Evolutionary conservation across 1,140 invertebrate species (phyloP).

Genomic region (Antheraea mylitta): DNA sequence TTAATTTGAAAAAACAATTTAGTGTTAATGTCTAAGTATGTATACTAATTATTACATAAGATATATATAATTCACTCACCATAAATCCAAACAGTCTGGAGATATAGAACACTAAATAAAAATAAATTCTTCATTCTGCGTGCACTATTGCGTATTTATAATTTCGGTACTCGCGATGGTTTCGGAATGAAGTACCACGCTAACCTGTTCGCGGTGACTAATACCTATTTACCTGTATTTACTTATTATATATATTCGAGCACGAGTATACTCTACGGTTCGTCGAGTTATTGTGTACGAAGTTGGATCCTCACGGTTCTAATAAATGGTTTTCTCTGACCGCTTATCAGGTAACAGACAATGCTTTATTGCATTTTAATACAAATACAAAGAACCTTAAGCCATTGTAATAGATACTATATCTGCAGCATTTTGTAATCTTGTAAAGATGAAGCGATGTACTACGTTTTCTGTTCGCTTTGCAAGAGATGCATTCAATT

Average conservation of each 20-base stretch:
- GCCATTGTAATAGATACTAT: background rate
- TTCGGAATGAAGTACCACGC: constrained; percentile 3
- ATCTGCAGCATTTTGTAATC: background rate
- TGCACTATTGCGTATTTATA: constrained; percentile 6
- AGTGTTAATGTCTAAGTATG: background rate
- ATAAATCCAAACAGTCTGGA: constrained; percentile 34
- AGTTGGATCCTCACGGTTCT: constrained; percentile 14
- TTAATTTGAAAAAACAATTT: background rate
- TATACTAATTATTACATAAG: background rate
- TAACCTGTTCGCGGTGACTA: constrained; percentile 28
- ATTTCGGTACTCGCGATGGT: background rate
- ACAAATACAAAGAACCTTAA: background rate
- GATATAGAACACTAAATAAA: constrained; percentile 37
- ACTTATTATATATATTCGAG: background rate
- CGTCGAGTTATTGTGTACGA: constrained; percentile 13
- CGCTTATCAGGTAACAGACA: constrained; percentile 19
- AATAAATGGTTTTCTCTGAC: constrained; percentile 20
- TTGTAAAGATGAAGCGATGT: background rate
- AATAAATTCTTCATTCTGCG: constrained; percentile 39
- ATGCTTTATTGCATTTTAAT: background rate
- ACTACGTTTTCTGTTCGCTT: background rate
- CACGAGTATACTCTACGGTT: constrained; percentile 14
- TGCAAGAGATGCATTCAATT: constrained; percentile 1
- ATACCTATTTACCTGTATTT: constrained; percentile 7
- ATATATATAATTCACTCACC: constrained; percentile 29